Evolutionary conservation across 2,797 vertebrate species (phyloP), one percentile per base, ranked within the genome.

Genomic region (Anas capensis): DNA sequence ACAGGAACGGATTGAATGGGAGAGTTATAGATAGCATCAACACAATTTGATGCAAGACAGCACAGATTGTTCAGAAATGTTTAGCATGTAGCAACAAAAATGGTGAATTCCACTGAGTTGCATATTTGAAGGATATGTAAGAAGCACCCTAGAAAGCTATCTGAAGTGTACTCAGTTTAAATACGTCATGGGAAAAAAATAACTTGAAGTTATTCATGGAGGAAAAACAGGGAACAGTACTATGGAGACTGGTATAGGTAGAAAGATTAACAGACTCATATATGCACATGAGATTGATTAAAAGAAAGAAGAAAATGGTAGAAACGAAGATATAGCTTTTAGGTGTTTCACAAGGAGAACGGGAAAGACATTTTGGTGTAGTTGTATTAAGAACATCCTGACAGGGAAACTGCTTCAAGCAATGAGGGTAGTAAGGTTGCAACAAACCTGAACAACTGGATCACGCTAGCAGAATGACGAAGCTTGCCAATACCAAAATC

Each of bases 11-110:
- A 53, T 1, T 27, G 36, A 60, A 82, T 2, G 8, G 38, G 19
- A 80, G 6, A 0, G 33, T 46, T 53, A 70, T 49, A 78, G 36
- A 49, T 2, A 31, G 6, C 0, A 5, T 10, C 38, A 66, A 20
- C 38, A 23, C 0, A 0, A 21, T 11, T 26, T 24, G 46, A 10
- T 21, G 3, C 53, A 69, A 34, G 13, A 64, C 10, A 31, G 46
- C 5, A 70, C 40, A 69, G 69, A 13, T 69, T 54, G 11, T 16
- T 53, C 34, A 33, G 42, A 24, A 46, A 16, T 11, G 42, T 71
- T 64, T 11, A 81, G 54, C 54, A 11, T 1, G 24, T 11, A 82
- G 76, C 76, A 83, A 51, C 40, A 78, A 24, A 85, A 82, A 9
- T 0, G 2, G 10, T 7, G 40, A n/a, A 21, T 15, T 42, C 27